These are phyloP conservation scores for Acromyrmex charruanus DNA, from an alignment of 1,140 invertebrate species.

Conservation along the genomic window DNA sequence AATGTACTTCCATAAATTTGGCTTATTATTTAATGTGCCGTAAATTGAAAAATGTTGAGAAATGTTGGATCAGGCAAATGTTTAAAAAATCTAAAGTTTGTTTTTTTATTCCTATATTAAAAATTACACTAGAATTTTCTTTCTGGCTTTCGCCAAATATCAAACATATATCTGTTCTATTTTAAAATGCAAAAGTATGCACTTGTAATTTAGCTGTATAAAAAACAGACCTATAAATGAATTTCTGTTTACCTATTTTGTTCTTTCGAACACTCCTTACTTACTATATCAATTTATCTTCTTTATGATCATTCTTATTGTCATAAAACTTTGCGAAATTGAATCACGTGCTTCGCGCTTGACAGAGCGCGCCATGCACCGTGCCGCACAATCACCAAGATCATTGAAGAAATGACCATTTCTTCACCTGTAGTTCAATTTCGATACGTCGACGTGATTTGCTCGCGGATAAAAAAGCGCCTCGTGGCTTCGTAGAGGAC, in stretches of 20 bases:
- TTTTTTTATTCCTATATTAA: no score
- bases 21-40: no score
- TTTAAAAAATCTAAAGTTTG: not conserved
- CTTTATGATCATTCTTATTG: conserved; percentile 6
- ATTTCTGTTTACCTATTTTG: not conserved
- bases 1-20: no score
- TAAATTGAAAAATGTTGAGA: no score
- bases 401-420: conserved; percentile 42
- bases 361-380: conserved; percentile 22
- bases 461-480: conserved; percentile 49
- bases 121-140: no score
- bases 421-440: conserved; percentile 28
- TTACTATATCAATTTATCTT: conserved; percentile 4
- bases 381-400: conserved; percentile 28
- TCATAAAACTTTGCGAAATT: conserved; percentile 46
- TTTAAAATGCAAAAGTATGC: no score
- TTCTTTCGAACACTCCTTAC: not conserved
- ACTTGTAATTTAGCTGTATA: no score
- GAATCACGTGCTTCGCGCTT: conserved; percentile 45
- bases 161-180: no score
- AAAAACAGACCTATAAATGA: not conserved
- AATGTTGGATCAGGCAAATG: not conserved
- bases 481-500: conserved; percentile 32
- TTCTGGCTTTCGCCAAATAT: no score
- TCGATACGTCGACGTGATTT: conserved; percentile 58